A percentile compares a stretch with the other conserved stretches of the same genome.
These are phyloP conservation scores for Spinus pinus DNA, from an alignment of 2,797 vertebrate species.

Conservation along the genomic window DNA sequence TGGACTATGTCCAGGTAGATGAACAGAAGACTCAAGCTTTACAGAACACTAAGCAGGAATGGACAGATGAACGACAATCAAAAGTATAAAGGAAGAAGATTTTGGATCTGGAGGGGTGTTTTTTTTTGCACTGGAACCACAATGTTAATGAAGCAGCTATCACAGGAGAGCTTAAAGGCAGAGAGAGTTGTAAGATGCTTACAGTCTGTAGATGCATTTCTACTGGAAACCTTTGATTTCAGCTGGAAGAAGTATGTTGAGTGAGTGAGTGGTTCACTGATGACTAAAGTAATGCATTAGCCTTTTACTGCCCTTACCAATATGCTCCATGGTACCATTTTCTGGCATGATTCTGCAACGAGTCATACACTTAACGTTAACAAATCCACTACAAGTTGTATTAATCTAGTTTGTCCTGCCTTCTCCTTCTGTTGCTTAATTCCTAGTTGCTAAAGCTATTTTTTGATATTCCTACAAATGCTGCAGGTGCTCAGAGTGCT, in stretches of 20 bases:
- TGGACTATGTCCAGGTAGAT: constrained; percentile 96
- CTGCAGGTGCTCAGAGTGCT: constrained; percentile 7
- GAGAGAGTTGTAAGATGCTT: neutral
- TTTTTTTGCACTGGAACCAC: constrained; percentile 64
- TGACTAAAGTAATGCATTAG: constrained; percentile 11
- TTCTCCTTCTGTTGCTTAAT: constrained; percentile 36
- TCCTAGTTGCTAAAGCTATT: constrained; percentile 43
- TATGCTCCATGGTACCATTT: constrained; percentile 62
- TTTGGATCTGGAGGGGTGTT: neutral
- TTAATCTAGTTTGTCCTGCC: constrained; percentile 36
- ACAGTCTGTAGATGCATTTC: neutral
- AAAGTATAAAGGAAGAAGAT: constrained; percentile 79
- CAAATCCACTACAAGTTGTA: constrained; percentile 55
- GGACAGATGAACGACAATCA: constrained; percentile 93
- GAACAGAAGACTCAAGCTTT: constrained; percentile 97
- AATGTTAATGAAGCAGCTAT: constrained; percentile 15
- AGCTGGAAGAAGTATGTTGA: neutral
- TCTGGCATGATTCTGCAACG: constrained; percentile 23
- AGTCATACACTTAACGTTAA: constrained; percentile 30
- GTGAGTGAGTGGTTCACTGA: constrained; percentile 30
- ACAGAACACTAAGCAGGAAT: constrained; percentile 93
- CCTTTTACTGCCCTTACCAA: constrained; percentile 7
- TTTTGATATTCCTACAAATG: constrained; percentile 27
- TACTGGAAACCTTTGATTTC: constrained; percentile 16
- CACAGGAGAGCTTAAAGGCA: neutral